A percentile compares a stretch with the other conserved stretches of the same genome.
Evolutionary conservation across 2,797 vertebrate genomes (phyloP).

Genomic region (Atherinosoma microstoma): DNA sequence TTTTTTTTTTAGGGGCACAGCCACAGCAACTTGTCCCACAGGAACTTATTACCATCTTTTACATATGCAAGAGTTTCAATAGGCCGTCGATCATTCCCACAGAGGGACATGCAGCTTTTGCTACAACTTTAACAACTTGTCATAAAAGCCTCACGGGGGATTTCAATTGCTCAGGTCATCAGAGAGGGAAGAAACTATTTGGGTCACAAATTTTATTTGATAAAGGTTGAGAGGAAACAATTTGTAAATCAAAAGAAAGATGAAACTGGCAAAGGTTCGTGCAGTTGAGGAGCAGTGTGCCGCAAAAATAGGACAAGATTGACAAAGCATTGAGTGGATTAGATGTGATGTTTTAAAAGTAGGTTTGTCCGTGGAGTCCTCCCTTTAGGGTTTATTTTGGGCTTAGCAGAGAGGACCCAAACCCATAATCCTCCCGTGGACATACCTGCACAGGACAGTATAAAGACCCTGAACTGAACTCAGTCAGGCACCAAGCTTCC

Average conservation of each 20-base stretch:
- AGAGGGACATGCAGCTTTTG: conserved; percentile 64
- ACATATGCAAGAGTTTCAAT: conserved; percentile 75
- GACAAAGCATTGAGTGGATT: conserved; percentile 5
- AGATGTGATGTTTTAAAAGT: conserved; percentile 32
- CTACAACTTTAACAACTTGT: conserved; percentile 72
- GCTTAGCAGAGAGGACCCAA: conserved; percentile 32
- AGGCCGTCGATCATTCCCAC: conserved; percentile 77
- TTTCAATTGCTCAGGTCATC: conserved; percentile 69
- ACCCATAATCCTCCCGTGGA: conserved; percentile 55
- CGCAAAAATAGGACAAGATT: conserved; percentile 3
- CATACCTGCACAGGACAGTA: conserved; percentile 59
- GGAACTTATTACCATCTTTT: conserved; percentile 78
- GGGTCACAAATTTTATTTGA: conserved; percentile 55
- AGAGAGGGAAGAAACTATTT: conserved; percentile 55
- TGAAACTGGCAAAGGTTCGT: conserved; percentile 19
- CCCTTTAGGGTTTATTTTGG: conserved; percentile 48
- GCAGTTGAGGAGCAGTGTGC: not conserved
- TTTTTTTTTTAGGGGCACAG: conserved; percentile 31
- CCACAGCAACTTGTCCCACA: conserved; percentile 72
- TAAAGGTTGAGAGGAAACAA: conserved; percentile 21
- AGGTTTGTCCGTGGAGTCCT: conserved; percentile 44
- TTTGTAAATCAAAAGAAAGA: conserved; percentile 24
- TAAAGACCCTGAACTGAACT: conserved; percentile 60
- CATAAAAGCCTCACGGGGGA: conserved; percentile 59
- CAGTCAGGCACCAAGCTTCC: conserved; percentile 48